These are phyloP conservation scores for Asarcornis scutulata DNA, from an alignment of 2,113 vertebrate genomes.

Conservation along the genomic window DNA sequence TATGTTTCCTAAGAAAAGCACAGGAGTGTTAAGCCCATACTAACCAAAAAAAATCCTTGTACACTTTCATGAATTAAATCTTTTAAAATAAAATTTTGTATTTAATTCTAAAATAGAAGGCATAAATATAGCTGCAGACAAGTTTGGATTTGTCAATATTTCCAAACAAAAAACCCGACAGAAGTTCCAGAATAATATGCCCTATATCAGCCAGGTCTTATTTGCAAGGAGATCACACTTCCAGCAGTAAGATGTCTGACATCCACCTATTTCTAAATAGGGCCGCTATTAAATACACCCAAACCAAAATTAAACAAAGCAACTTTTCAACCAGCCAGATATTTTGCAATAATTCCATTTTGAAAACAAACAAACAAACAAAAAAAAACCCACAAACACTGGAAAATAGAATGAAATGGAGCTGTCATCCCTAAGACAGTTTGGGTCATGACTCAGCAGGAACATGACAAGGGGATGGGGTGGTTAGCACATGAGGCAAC, in stretches of 20 bases:
- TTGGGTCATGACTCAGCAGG: background rate
- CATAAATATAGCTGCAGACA: background rate
- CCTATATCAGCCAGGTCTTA: background rate
- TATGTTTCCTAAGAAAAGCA: background rate
- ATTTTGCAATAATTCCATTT: background rate
- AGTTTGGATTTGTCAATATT: background rate
- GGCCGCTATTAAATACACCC: background rate
- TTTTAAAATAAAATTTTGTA: background rate
- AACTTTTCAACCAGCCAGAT: background rate
- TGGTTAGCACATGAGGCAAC: background rate
- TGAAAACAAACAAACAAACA: background rate
- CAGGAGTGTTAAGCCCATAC: background rate
- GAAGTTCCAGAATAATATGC: background rate
- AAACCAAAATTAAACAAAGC: background rate
- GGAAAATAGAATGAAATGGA: background rate
- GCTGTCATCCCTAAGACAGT: background rate
- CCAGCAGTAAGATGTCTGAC: background rate
- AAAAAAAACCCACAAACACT: no score
- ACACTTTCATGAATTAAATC: background rate
- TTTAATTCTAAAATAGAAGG: background rate
- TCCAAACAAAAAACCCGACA: background rate
- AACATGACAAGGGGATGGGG: background rate
- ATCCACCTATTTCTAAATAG: background rate
- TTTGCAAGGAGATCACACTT: fast-evolving
- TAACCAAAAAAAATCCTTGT: background rate